phyloP scores from a whole-genome alignment of 2,888 invertebrate species.

The Oscheius sp. region DNA sequence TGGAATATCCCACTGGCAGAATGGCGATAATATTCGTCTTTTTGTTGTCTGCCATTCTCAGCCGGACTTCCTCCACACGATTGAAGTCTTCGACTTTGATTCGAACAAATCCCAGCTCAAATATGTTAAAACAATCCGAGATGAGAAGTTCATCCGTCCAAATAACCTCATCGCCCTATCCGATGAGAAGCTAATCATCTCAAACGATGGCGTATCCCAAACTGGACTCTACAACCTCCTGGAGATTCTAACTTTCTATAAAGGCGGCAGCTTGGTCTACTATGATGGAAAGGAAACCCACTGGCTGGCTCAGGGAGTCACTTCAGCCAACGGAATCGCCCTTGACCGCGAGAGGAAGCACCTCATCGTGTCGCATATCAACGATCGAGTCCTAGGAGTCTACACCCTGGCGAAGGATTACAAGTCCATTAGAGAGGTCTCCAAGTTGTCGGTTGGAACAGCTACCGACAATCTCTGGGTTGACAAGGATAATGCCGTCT shows the following conservation, averaged over 20 bases:
- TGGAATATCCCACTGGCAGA: conserved; percentile 44
- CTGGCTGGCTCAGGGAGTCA: conserved; percentile 28
- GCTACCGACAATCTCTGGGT: conserved; percentile 47
- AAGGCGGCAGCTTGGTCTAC: conserved; percentile 43
- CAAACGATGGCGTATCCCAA: conserved; percentile 52
- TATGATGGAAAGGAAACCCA: conserved; percentile 45
- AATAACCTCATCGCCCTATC: conserved; percentile 51
- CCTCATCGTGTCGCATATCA: conserved; percentile 46
- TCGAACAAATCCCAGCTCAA: conserved; percentile 30
- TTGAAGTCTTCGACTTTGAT: conserved; percentile 48
- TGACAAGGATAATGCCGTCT: conserved; percentile 35
- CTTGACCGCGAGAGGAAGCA: conserved; percentile 37
- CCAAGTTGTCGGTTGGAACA: conserved; percentile 29
- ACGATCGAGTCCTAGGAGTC: conserved; percentile 38
- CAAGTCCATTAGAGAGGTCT: conserved; percentile 20
- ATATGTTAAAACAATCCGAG: conserved; percentile 38
- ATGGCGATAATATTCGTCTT: conserved; percentile 43
- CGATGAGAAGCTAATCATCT: conserved; percentile 43
- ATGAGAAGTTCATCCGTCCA: conserved; percentile 44
- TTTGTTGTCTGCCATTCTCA: conserved; percentile 43
- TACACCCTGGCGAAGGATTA: conserved; percentile 31
- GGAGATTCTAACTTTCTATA: conserved; percentile 37
- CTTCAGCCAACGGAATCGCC: conserved; percentile 47
- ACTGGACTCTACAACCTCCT: conserved; percentile 33
- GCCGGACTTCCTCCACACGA: conserved; percentile 39